Evolutionary conservation across 2,888 invertebrate genomes (phyloP).

Genomic region (Oxyscelio sp.): DNA sequence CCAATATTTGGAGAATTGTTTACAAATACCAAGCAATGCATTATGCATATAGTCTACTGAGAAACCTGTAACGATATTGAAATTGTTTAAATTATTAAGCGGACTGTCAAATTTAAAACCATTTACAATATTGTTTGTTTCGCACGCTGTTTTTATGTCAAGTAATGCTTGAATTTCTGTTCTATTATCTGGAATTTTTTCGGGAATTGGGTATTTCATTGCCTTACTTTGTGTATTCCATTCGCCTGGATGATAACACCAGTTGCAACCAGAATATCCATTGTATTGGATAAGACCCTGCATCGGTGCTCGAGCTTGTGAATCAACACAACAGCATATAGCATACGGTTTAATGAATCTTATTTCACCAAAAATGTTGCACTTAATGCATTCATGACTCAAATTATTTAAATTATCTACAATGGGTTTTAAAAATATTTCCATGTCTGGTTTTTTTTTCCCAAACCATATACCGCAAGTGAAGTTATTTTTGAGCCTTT

Average conservation of each 20-base stretch:
- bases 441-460: too few relatives aligned
- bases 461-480: too few relatives aligned
- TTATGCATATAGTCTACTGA: conserved; percentile 71
- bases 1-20: conserved; percentile 67
- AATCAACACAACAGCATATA: background rate
- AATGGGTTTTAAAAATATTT: background rate
- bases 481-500: background rate
- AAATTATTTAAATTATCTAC: background rate
- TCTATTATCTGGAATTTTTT: background rate
- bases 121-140: background rate
- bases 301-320: background rate
- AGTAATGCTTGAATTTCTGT: too few relatives aligned
- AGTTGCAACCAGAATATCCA: background rate
- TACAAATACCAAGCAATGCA: conserved; percentile 53
- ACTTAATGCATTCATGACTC: background rate
- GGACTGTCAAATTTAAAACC: conserved; percentile 23
- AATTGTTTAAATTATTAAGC: conserved; percentile 36
- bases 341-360: background rate
- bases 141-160: too few relatives aligned
- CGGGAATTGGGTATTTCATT: background rate
- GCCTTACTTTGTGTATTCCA: background rate
- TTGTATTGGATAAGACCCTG: background rate
- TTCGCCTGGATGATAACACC: background rate
- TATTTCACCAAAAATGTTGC: background rate
- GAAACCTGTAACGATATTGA: conserved; percentile 65